Base-by-base conservation (phyloP, 2,888 invertebrate species). In the Caenorhabditis macrosperma region DNA sequence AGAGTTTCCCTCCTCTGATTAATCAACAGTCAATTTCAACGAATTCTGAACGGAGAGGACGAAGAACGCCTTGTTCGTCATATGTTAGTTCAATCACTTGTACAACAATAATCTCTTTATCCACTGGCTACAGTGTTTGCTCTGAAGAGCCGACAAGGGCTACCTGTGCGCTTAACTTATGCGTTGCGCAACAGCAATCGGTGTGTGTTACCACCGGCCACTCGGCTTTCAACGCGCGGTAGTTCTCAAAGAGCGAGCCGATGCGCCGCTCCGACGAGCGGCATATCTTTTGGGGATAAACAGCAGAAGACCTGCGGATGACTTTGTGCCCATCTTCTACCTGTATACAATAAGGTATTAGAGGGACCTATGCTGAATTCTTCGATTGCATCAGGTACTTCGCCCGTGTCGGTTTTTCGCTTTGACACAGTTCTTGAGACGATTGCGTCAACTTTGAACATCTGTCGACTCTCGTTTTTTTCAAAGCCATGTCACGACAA, bases 401-500 rank as follows among this genome's bases (percentile, higher is more conserved):
- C 41, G 12, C 46, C 17, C 22, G 12, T 64, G 74, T 48, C 74
- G 74, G 64, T 26, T 15, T 30, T 10, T n/a, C 28, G 48, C 38
- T 64, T 72, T 59, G 30, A 28, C 54, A 50, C 38, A 30, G 48
- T 59, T 59, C 26, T 48, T 26, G 48, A 74, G 64, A 28, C 24
- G n/a, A 22, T 74, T 74, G 50, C 74, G 74, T 52, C 24, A 54
- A 59, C 50, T 74, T 66, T 38, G 2, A 28, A 74, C 74, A 74
- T 64, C 74, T 74, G 74, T 7, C 41, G 2, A 15, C 44, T 30
- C 48, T 55, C 64, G 35, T 61, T 63, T n/a, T 63, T 63, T 72
- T 52, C 57, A 35, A 5, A 10, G 15, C 17, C 64, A 50, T 30
- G 50, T 57, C 64, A 74, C 64, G 38, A 50, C 57, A 57, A 64